These are phyloP conservation scores for Oncorhynchus tshawytscha DNA, from an alignment of 2,113 vertebrate genomes.

Conservation along the genomic window DNA sequence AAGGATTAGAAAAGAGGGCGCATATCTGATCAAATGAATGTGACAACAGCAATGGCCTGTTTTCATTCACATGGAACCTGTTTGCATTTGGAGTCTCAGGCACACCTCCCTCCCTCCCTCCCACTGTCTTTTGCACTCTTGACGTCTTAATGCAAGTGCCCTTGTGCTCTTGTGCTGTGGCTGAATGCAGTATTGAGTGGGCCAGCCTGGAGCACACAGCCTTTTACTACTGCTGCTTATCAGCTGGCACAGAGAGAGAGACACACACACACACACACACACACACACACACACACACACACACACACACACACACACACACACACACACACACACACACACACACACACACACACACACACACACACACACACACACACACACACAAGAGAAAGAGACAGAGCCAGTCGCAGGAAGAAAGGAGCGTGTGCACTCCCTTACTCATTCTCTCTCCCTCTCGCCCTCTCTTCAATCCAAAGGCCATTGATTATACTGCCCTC, in stretches of 20 bases:
- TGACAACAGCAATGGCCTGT: too few species aligned
- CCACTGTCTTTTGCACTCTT: constrained; percentile 39
- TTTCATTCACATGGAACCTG: too few species aligned
- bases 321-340: too few species aligned
- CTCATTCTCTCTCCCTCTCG: constrained; percentile 20
- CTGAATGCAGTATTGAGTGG: constrained; percentile 69
- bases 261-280: too few species aligned
- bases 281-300: too few species aligned
- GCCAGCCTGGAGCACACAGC: constrained; percentile 59
- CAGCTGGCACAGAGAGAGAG: constrained; percentile 34
- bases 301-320: too few species aligned
- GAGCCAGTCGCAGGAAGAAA: neutral
- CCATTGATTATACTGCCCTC: constrained; percentile 66
- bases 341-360: too few species aligned
- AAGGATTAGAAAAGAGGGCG: too few species aligned
- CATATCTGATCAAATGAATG: too few species aligned
- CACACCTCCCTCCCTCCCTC: neutral
- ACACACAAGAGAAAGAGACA: neutral
- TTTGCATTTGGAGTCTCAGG: too few species aligned
- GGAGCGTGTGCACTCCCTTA: constrained; percentile 16
- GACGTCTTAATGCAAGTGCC: constrained; percentile 48
- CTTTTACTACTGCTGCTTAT: constrained; percentile 59
- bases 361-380: neutral
- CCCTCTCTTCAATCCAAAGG: constrained; percentile 51
- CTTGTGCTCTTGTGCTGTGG: constrained; percentile 61